Base-by-base conservation (phyloP, 2,113 vertebrate species). In the Saimiri boliviensis region DNA sequence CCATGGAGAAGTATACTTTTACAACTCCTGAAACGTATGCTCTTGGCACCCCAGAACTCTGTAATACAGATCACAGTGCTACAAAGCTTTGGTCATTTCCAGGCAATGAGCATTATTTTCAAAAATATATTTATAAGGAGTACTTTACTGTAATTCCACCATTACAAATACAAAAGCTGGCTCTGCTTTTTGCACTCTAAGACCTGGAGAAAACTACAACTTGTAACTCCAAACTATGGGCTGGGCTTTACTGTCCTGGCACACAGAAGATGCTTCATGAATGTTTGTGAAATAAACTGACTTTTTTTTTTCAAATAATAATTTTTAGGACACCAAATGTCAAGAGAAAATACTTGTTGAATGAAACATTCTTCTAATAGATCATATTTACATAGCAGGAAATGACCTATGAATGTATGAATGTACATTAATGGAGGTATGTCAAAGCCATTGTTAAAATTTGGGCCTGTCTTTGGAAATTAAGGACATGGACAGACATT, bases 11-110 rank as follows among this genome's bases (percentile, higher is more conserved):
- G 82, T 63, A 42, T 96, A 68, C 37, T 37, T 86, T 96, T 97
- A 96, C 92, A 95, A 79, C 60, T 68, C 79, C 42, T 74, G 97
- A 56, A 96, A 94, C 23, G 87, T 66, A 73, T 37, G 76, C 83
- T 93, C 25, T 6, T 0, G 25, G 60, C 70, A 49, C 30, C 45
- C 58, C 52, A 81, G 95, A 79, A 40, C 47, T 63, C 83, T 10
- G 42, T 4, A 54, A 70, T n/a, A 79, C 52, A 1, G 70, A 49
- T 74, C 71, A 40, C 21, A 35, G 54, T 21, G 30, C 95, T 80
- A 20, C 16, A 86, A 27, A 49, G 49, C 8, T 60, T 58, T 84
- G 93, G 49, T 17, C 89, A 86, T 54, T 97, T 93, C 92, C 35
- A 91, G 84, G 86, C 68, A 81, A 21, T 76, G 87, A 68, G 32